Percentiles rank a stretch among this genome's conserved stretches.
Conservation (phyloP, 2,888 invertebrate species). For the Harpagoxenus sublaevis region DNA sequence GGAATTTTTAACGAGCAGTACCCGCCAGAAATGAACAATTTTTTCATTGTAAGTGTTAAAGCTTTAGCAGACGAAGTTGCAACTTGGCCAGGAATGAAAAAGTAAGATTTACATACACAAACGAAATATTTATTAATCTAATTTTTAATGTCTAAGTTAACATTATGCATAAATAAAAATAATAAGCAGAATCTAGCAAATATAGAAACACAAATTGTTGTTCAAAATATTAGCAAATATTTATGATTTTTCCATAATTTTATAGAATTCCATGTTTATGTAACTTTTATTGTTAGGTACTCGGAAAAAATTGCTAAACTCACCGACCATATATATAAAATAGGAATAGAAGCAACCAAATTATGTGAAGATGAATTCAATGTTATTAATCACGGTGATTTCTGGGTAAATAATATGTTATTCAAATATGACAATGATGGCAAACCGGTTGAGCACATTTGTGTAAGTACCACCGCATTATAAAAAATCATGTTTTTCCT, state of each 20-base stretch:
- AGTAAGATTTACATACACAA: conserved; percentile 60
- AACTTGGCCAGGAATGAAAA: conserved; percentile 77
- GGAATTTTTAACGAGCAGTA: conserved; percentile 73
- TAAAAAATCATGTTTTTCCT: not conserved
- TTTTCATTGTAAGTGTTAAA: conserved; percentile 65
- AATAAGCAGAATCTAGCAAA: not conserved
- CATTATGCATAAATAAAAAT: not conserved
- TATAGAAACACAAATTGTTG: not conserved
- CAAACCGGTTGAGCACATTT: conserved; percentile 78
- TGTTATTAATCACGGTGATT: conserved; percentile 83
- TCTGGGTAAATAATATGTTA: conserved; percentile 84
- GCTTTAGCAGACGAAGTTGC: conserved; percentile 66
- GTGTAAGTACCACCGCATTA: conserved; percentile 73
- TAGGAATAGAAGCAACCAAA: conserved; percentile 33
- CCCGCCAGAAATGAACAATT: conserved; percentile 66
- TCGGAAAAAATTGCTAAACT: conserved; percentile 74
- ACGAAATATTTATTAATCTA: not conserved
- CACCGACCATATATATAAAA: conserved; percentile 51
- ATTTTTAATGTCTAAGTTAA: not conserved
- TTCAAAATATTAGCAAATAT: not conserved
- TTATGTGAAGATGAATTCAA: conserved; percentile 76
- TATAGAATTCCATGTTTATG: conserved; percentile 4
- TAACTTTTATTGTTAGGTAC: conserved; percentile 66
- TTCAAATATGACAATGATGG: conserved; percentile 80
- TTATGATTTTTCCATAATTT: not conserved